phyloP scores from a whole-genome alignment of 37 sponge, comb jelly and placozoan species.

The Spongilla lacustris region DNA sequence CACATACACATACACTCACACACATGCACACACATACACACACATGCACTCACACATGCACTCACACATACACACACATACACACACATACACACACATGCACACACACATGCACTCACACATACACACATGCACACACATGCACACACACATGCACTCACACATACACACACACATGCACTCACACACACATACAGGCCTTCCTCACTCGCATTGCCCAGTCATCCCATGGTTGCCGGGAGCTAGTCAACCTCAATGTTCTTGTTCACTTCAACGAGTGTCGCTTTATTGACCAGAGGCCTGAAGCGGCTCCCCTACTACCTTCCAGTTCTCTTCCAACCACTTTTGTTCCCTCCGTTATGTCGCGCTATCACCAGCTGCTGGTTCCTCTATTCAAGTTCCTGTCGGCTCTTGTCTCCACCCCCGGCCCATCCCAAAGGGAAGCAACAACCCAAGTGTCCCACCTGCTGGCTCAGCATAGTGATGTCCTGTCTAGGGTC shows the following conservation, averaged over 20 bases:
- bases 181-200: conserved; percentile 48
- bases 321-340: not conserved
- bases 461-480: conserved; percentile 56
- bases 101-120: not conserved
- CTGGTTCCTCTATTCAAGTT: conserved; percentile 75
- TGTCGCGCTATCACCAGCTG: conserved; percentile 77
- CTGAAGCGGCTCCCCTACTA: conserved; percentile 7
- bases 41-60: no score
- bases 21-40: no score
- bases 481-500: conserved; percentile 65
- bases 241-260: conserved; percentile 52
- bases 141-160: not conserved
- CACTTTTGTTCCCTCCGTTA: conserved; percentile 64
- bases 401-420: conserved; percentile 55
- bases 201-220: conserved; percentile 80
- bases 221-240: conserved; percentile 60
- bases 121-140: not conserved
- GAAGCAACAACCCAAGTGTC: conserved; percentile 73
- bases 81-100: not conserved
- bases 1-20: no score
- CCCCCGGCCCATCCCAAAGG: conserved; percentile 62
- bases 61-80: not conserved
- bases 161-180: not conserved
- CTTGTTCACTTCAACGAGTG: conserved; percentile 74
- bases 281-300: conserved; percentile 74